Evolutionary conservation across 2,113 vertebrate genomes (phyloP).

Genomic region (Corynorhinus townsendii): DNA sequence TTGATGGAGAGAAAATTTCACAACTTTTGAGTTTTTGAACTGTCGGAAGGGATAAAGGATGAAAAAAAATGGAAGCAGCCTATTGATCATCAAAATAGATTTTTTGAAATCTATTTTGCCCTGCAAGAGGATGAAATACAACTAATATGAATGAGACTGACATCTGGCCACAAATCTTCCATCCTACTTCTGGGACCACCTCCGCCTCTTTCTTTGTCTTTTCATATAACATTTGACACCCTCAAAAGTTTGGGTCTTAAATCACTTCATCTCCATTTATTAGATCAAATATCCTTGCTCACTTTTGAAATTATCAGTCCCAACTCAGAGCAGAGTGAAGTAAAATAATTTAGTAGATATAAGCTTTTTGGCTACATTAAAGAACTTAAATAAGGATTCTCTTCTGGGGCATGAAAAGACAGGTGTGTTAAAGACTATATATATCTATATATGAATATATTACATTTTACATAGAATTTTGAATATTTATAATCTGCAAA

Average conservation of each 20-base stretch:
- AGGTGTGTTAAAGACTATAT: neutral
- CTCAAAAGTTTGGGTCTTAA: neutral
- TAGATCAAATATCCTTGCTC: neutral
- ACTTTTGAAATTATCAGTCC: neutral
- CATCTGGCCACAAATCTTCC: neutral
- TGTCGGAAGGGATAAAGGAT: neutral
- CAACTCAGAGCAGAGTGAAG: neutral
- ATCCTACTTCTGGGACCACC: neutral
- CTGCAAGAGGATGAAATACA: neutral
- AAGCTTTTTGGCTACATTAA: neutral
- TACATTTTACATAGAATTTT: neutral
- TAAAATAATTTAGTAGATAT: neutral
- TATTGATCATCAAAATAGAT: neutral
- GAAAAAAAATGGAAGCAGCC: neutral
- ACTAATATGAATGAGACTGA: neutral
- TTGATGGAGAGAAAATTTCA: neutral
- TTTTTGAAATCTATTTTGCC: neutral
- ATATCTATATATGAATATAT: neutral
- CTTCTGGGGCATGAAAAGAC: conserved; percentile 8
- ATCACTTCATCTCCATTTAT: neutral
- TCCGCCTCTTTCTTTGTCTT: neutral
- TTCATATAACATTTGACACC: neutral
- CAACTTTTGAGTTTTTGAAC: neutral
- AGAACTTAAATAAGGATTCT: neutral
- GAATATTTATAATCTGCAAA: neutral